phyloP scores from a whole-genome alignment of 2,888 invertebrate species.

The Ernsta delagoae region DNA sequence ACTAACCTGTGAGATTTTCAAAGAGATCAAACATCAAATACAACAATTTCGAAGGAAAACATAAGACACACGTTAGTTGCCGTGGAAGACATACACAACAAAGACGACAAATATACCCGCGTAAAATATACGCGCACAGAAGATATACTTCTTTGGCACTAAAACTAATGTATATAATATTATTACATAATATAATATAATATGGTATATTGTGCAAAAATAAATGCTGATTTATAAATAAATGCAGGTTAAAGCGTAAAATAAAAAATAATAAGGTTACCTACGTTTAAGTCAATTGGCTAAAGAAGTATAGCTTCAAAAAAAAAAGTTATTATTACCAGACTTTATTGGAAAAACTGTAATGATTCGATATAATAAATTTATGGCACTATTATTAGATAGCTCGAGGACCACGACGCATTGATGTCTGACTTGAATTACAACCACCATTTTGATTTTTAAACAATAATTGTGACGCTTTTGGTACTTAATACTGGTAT shows the following conservation, averaged over 20 bases:
- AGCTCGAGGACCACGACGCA: conserved; percentile 29
- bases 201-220: too few relatives aligned
- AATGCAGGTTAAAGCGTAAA: neutral
- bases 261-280: neutral
- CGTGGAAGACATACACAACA: conserved; percentile 40
- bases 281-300: too few relatives aligned
- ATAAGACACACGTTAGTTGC: conserved; percentile 38
- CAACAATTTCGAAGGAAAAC: conserved; percentile 41
- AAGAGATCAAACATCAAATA: conserved; percentile 42
- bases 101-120: neutral
- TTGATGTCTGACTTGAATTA: neutral
- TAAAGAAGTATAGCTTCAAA: neutral
- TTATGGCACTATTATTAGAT: conserved; percentile 17
- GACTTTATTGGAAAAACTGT: conserved; percentile 24
- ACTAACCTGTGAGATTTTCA: conserved; percentile 43
- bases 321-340: conserved; percentile 4
- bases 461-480: conserved; percentile 21
- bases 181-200: too few relatives aligned
- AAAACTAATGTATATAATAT: neutral
- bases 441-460: conserved; percentile 3
- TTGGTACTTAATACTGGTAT: conserved; percentile 38
- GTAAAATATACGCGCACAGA: neutral
- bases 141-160: conserved; percentile 5
- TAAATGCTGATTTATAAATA: too few relatives aligned
- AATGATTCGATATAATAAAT: conserved; percentile 15